Conservation (phyloP, 2,797 vertebrate genomes). For the Ptychobarbus kaznakovi region DNA sequence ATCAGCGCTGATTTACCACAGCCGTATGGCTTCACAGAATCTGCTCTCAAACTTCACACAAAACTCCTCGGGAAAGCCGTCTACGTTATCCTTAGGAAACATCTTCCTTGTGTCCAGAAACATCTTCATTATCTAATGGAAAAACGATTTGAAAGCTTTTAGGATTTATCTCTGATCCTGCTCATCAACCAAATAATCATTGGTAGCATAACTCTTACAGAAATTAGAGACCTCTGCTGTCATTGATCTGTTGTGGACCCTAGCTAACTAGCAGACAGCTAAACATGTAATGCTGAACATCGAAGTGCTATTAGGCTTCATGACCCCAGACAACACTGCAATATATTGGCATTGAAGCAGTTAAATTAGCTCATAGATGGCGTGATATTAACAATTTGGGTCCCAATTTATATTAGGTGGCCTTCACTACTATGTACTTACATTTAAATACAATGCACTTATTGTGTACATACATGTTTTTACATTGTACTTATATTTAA, state of each 20-base stretch:
- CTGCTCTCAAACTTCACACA: not conserved
- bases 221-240: not conserved
- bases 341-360: not conserved
- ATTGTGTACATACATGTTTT: too few species aligned
- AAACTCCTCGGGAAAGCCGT: not conserved
- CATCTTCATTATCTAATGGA: not conserved
- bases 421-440: too few species aligned
- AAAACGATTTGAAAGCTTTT: not conserved
- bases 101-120: not conserved
- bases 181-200: not conserved
- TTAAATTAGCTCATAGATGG: not conserved
- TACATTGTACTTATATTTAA: too few species aligned
- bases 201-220: not conserved
- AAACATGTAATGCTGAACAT: too few species aligned
- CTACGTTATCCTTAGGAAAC: slow-evolving; percentile 6
- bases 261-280: too few species aligned
- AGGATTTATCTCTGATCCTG: not conserved
- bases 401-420: too few species aligned
- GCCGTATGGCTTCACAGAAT: not conserved
- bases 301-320: too few species aligned
- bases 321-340: too few species aligned
- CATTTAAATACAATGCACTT: too few species aligned
- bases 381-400: not conserved
- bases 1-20: not conserved
- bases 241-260: too few species aligned